Evolutionary conservation across 2,113 vertebrate genomes (phyloP).

Genomic region (Xiphophorus maculatus): DNA sequence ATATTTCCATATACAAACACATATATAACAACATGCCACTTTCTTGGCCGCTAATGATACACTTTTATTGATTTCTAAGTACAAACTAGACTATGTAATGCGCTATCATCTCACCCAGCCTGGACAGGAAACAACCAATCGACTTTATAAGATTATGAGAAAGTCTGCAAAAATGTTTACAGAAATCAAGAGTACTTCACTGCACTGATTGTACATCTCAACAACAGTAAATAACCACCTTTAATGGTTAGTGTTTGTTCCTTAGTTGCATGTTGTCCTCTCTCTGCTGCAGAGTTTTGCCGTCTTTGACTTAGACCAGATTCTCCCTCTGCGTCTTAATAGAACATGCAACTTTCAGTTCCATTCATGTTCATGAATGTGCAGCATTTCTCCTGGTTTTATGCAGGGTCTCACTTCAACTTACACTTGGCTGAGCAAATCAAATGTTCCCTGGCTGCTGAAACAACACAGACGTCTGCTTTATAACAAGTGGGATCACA

Average conservation of each 20-base stretch:
- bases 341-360: background rate
- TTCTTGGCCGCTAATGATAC: no score
- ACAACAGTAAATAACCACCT: background rate
- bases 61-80: no score
- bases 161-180: background rate
- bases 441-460: conserved; percentile 6
- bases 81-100: no score
- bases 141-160: background rate
- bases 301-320: background rate
- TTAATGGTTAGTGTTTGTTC: background rate
- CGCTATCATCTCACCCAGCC: no score
- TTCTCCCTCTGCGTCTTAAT: background rate
- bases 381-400: background rate
- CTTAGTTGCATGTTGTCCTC: background rate
- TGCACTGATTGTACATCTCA: background rate
- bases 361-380: conserved; percentile 1
- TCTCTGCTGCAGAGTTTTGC: background rate
- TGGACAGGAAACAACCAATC: no score
- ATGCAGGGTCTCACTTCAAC: conserved; percentile 1
- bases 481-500: conserved; percentile 15
- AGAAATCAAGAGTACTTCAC: background rate
- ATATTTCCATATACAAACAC: no score
- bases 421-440: conserved; percentile 17
- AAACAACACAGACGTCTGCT: conserved; percentile 2
- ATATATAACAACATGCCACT: no score